Base-by-base conservation (phyloP, 2,113 vertebrate species). In the Xyrauchen texanus region DNA sequence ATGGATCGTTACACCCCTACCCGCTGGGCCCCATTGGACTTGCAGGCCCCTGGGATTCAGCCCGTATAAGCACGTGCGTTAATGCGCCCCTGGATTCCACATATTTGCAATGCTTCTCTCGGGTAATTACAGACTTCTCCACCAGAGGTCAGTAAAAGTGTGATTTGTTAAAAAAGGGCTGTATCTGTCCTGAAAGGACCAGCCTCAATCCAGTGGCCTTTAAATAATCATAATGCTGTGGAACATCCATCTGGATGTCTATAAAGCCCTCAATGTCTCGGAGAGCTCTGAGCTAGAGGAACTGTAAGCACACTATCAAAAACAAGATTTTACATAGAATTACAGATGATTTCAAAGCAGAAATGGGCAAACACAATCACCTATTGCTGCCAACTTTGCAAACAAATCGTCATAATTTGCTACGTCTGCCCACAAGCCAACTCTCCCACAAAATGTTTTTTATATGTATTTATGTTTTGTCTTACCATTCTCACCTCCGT, bases 401-500 rank as follows among this genome's bases (percentile, higher is more conserved):
- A 34, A 1, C 21, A 34, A 34, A 34, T 34, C 21, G 21, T 34
- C 53, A 60, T 13, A 72, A 46, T 60, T 52, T 46, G 75, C 80
- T 71, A 68, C 34, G 44, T 51, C 44, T 63, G 66, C 4, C 81
- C 78, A 44, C 53, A 52, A 45, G 1, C 21, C 21, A 34, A 34
- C 21, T 34, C 21, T 34, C 21, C 21, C 21, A 34, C 21, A 34
- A 34, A 34, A 34, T 82, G 77, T 58, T 51, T 47, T 62, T 58
- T 84, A n/a, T n/a, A n/a, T n/a, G n/a, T n/a, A 63, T 58, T 63
- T 81, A 66, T 51, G 49, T 80, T 66, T 82, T 68, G 75, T 84
- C 95, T 97, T 94, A 97, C 97, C 96, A 3, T 88, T 96, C 95
- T 98, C 97, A 99, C 97, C 97, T 99, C 93, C 96, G 90, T 63